Evolutionary conservation across 1,140 invertebrate species (phyloP).

Genomic region (Sycobia sp.): DNA sequence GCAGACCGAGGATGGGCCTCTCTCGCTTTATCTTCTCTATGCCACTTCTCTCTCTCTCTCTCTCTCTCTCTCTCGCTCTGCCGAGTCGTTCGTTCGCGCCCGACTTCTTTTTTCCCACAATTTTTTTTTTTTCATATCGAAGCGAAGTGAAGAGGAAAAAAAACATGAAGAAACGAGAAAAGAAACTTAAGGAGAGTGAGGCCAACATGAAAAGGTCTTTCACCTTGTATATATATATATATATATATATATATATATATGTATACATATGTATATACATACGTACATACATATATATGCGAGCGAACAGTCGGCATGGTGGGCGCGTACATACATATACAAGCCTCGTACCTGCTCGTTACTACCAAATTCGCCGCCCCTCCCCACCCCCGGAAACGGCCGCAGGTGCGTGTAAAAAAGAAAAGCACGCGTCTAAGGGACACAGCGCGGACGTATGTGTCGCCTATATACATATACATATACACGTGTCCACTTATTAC

Average conservation of each 20-base stretch:
- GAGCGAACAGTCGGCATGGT: neutral
- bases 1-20: slow-evolving; percentile 13
- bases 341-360: slow-evolving; percentile 1
- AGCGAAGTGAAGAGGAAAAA: neutral
- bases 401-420: slow-evolving; percentile 2
- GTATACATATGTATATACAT: too few species aligned
- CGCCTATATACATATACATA: too few species aligned
- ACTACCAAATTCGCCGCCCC: neutral
- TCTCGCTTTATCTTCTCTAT: slow-evolving; percentile 8
- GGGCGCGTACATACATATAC: neutral
- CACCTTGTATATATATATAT: too few species aligned
- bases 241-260: too few species aligned
- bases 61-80: neutral
- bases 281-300: too few species aligned
- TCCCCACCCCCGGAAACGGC: neutral
- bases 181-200: too few species aligned
- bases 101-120: slow-evolving; percentile 14
- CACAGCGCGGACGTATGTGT: too few species aligned
- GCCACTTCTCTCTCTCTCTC: neutral
- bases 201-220: slow-evolving; percentile 23
- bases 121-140: slow-evolving; percentile 10
- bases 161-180: neutral
- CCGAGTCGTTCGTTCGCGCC: neutral
- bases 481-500: too few species aligned
- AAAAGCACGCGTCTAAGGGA: neutral